Conservation (phyloP, 2,888 invertebrate species). For the Diloba caeruleocephala region DNA sequence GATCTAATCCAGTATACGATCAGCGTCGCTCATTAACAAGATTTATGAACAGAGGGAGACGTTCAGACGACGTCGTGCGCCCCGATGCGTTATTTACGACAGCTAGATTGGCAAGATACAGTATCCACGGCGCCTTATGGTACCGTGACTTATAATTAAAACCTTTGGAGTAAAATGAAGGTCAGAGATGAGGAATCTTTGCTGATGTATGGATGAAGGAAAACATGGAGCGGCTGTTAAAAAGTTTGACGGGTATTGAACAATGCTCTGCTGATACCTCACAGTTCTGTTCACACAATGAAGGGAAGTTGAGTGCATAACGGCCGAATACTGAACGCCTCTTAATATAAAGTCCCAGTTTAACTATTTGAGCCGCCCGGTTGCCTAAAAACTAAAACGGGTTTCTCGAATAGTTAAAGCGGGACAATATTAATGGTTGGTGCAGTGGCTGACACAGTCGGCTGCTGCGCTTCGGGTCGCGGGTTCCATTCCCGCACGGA, state of each 20-base stretch:
- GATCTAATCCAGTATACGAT: constrained; percentile 82
- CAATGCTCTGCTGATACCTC: neutral
- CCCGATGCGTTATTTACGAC: constrained; percentile 81
- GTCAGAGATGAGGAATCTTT: constrained; percentile 37
- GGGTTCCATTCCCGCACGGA: no score
- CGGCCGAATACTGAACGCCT: no score
- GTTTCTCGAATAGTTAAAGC: no score
- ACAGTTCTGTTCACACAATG: no score
- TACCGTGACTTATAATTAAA: constrained; percentile 57
- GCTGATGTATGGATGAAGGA: constrained; percentile 25
- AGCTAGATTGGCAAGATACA: constrained; percentile 77
- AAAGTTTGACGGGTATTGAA: neutral
- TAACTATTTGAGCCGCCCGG: no score
- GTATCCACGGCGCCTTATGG: constrained; percentile 52
- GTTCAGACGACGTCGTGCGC: constrained; percentile 77
- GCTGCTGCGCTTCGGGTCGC: no score
- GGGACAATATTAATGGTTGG: no score
- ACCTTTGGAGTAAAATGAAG: constrained; percentile 46
- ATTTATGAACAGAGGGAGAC: constrained; percentile 84
- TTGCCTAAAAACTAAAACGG: no score
- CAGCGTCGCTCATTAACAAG: constrained; percentile 86
- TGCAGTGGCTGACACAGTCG: no score
- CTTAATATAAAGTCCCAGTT: no score
- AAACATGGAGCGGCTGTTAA: constrained; percentile 14
- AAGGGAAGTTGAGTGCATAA: no score